Percentiles rank a stretch among this genome's conserved stretches.
These are phyloP conservation scores for Peromyscus eremicus DNA, from an alignment of 2,797 vertebrate species.

Conservation along the genomic window DNA sequence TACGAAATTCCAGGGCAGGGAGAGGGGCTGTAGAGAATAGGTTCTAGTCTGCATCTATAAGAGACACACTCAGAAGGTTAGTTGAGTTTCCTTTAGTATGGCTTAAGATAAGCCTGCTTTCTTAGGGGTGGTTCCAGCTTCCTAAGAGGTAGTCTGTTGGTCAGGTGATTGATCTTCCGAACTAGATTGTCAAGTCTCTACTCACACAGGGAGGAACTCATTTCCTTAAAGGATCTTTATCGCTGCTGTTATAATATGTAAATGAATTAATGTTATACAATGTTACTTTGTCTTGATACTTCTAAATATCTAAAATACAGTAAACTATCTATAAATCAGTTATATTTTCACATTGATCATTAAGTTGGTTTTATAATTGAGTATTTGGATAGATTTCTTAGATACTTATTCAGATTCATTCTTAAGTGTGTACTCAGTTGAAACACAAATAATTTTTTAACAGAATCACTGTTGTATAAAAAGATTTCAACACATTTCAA, in stretches of 20 bases:
- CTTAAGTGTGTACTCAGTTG: not conserved
- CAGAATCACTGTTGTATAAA: not conserved
- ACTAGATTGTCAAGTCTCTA: not conserved
- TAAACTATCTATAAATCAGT: not conserved
- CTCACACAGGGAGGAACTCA: not conserved
- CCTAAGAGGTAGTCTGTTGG: not conserved
- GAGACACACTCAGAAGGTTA: not conserved
- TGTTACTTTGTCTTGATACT: not conserved
- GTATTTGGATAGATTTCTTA: not conserved
- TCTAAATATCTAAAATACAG: not conserved
- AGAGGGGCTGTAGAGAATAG: not conserved
- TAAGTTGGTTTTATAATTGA: not conserved
- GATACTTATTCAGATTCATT: not conserved
- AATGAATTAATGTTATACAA: not conserved
- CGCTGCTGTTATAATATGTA: not conserved
- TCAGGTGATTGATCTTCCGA: not conserved
- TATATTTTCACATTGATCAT: not conserved
- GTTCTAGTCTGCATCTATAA: not conserved
- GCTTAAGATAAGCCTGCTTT: too few species aligned
- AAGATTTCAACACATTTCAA: not conserved
- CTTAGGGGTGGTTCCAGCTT: not conserved
- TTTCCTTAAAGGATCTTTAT: not conserved
- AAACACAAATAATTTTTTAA: not conserved
- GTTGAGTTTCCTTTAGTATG: not conserved
- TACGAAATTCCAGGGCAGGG: not conserved